Conservation (phyloP, 1,140 invertebrate species). For the Trialeurodes vaporariorum region DNA sequence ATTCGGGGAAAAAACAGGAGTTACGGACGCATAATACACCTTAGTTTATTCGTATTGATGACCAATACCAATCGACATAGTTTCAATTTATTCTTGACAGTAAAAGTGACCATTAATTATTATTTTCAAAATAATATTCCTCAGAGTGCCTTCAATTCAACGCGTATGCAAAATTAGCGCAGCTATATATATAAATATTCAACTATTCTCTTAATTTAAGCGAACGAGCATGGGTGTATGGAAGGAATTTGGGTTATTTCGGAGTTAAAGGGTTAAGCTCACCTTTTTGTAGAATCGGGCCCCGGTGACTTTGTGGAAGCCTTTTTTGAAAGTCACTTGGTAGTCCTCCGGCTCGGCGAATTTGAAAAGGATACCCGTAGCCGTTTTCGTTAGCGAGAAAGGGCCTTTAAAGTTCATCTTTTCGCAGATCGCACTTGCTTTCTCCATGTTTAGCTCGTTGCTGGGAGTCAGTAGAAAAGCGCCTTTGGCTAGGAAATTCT, state of each 20-base stretch:
- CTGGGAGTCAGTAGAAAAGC: conserved; percentile 74
- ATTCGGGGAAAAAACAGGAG: no score
- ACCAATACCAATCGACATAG: no score
- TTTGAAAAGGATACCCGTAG: conserved; percentile 76
- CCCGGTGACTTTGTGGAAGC: conserved; percentile 70
- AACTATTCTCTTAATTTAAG: no score
- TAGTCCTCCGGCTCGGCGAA: conserved; percentile 73
- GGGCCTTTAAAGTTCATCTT: conserved; percentile 75
- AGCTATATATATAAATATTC: no score
- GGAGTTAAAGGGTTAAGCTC: no score
- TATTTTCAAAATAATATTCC: no score
- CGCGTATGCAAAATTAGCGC: no score
- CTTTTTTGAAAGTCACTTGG: conserved; percentile 71
- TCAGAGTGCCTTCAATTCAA: no score
- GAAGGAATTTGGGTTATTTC: conserved; percentile 9
- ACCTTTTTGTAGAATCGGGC: conserved; percentile 66
- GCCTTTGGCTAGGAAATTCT: conserved; percentile 39
- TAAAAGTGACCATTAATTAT: no score
- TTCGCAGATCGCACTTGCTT: conserved; percentile 70
- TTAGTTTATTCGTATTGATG: no score
- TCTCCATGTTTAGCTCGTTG: conserved; percentile 68
- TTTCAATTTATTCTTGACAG: no score
- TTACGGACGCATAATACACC: no score
- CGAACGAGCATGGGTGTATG: neutral
- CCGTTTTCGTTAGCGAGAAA: conserved; percentile 71